Evolutionary conservation across 2,113 vertebrate species (phyloP), one percentile per base, ranked within the genome.

Genomic region (Oncorhynchus gorbuscha): DNA sequence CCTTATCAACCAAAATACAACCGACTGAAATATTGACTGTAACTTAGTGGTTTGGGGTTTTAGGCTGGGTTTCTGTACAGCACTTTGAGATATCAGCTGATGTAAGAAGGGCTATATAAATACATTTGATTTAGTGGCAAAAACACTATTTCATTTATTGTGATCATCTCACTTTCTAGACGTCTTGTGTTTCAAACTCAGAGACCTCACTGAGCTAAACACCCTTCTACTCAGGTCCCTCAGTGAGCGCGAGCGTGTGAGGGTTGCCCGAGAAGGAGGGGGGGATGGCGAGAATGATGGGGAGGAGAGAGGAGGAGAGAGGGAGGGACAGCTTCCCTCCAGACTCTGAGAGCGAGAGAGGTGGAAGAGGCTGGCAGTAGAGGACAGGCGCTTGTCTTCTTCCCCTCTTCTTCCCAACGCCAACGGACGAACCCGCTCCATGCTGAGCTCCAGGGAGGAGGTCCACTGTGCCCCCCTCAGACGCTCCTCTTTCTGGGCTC

Each of bases 141-240:
- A 18, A 16, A 79, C 73, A 79, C 73, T 39, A 39, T 76, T 69
- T 16, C 69, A 76, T 82, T 77, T 55, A 80, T 82, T 79, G 83
- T 71, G 7, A 6, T 76, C 85, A 71, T 70, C 69, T 94, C 87
- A 94, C 84, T 94, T 94, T 83, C 92, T 91, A 13, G 91, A 85
- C 32, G 92, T 85, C 76, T 93, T 92, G 49, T 88, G 89, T 83
- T 92, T 93, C 73, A 94, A 92, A 80, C 92, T 93, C 3, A 94
- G 89, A 0, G 94, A 94, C 81, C 93, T 90, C 90, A 95, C 89
- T 12, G 93, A 94, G 72, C 93, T 91, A 72, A 94, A 94, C 55
- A 95, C 84, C 73, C 87, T 92, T 77, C 91, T 92, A 58, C 93
- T 94, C 75, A 95, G 88, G 83, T 95, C 94, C 71, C 93, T 92